Evolutionary conservation across 2,113 vertebrate species (phyloP).

Genomic region (Bolborhynchus lineola): DNA sequence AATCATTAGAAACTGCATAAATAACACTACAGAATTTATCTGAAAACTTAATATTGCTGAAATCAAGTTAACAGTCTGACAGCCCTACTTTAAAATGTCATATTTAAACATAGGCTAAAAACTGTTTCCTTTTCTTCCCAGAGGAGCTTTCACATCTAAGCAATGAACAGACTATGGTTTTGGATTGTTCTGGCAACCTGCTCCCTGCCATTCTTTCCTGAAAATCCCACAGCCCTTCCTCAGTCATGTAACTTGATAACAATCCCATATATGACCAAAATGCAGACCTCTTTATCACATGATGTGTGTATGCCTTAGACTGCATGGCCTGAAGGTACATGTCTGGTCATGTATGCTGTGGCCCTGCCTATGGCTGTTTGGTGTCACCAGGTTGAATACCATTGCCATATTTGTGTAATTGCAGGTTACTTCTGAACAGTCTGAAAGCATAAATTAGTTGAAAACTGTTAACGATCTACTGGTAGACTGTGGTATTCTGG

Average conservation of each 20-base stretch:
- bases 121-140: not conserved
- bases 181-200: not conserved
- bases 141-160: not conserved
- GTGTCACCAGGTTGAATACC: not conserved
- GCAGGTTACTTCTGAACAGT: not conserved
- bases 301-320: not conserved
- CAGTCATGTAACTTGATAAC: not conserved
- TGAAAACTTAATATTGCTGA: not conserved
- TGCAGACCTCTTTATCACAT: not conserved
- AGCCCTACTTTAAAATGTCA: not conserved
- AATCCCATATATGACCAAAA: not conserved
- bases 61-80: not conserved
- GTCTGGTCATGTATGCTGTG: conserved; percentile 1
- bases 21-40: not conserved
- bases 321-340: not conserved
- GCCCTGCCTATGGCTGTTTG: not conserved
- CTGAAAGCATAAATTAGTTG: not conserved
- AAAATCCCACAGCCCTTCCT: conserved; percentile 14
- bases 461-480: not conserved
- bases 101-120: not conserved
- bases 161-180: not conserved
- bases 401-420: not conserved
- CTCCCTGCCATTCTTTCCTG: not conserved
- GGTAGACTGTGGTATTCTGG: not conserved
- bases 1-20: not conserved